Conservation (phyloP, 1,140 invertebrate genomes). For the Mya arenaria region DNA sequence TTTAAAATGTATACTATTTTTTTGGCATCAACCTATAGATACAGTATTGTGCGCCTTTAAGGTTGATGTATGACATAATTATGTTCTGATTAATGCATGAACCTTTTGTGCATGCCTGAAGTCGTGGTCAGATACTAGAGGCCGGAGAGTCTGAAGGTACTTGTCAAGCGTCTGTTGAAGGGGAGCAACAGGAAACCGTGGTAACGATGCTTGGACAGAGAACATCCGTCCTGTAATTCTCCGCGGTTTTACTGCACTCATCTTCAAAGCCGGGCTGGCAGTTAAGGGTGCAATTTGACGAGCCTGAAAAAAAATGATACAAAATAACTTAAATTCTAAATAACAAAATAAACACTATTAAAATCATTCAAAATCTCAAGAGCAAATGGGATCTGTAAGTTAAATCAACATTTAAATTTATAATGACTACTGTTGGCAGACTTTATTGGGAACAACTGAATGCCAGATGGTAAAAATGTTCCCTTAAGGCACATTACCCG, state of each 20-base stretch:
- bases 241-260: not conserved
- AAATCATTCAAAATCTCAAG: too few relatives aligned
- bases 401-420: too few relatives aligned
- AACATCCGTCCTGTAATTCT: conserved; percentile 51
- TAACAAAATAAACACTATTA: too few relatives aligned
- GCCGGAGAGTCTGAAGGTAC: conserved; percentile 25
- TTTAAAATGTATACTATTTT: too few relatives aligned
- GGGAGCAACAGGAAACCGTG: conserved; percentile 44
- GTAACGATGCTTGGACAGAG: conserved; percentile 41
- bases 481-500: too few relatives aligned
- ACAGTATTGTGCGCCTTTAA: too few relatives aligned
- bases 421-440: too few relatives aligned
- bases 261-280: not conserved
- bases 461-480: too few relatives aligned
- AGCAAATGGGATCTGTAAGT: too few relatives aligned
- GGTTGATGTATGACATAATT: not conserved
- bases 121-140: conserved; percentile 34
- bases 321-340: too few relatives aligned
- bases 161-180: conserved; percentile 52
- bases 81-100: not conserved
- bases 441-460: too few relatives aligned
- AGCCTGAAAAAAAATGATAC: conserved; percentile 26
- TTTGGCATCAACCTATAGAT: too few relatives aligned
- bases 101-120: conserved; percentile 44
- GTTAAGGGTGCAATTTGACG: conserved; percentile 17